Evolutionary conservation across 2,888 invertebrate genomes (phyloP).

Genomic region (Escarpia spicata): DNA sequence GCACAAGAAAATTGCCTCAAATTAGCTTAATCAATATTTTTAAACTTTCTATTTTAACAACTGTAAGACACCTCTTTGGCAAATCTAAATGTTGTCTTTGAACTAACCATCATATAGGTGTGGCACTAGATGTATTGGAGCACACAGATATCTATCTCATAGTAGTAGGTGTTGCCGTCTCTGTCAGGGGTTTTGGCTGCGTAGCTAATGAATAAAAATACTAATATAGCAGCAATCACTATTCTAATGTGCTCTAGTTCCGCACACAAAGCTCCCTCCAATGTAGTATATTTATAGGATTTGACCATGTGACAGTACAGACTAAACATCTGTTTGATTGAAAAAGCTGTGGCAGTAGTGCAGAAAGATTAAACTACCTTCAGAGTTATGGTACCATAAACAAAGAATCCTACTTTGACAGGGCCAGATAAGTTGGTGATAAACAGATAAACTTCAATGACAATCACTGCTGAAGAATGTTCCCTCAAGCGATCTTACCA

Average conservation of each 20-base stretch:
- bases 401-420: constrained; percentile 1
- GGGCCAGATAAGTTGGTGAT: neutral
- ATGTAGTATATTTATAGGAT: neutral
- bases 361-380: constrained; percentile 4
- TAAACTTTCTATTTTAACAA: neutral
- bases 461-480: neutral
- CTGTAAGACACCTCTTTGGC: neutral
- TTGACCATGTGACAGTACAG: neutral
- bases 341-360: neutral
- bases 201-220: neutral
- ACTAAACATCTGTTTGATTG: constrained; percentile 4
- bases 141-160: neutral
- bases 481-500: neutral
- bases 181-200: neutral
- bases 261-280: neutral
- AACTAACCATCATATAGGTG: neutral
- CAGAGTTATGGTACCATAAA: neutral
- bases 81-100: neutral
- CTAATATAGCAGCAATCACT: neutral
- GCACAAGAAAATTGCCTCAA: neutral
- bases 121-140: neutral
- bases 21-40: neutral
- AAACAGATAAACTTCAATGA: constrained; percentile 13
- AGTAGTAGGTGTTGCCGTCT: neutral
- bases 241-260: neutral